Evolutionary conservation across 2,888 invertebrate genomes (phyloP), one percentile per base, ranked within the genome.

Genomic region (Steinernema scapterisci): DNA sequence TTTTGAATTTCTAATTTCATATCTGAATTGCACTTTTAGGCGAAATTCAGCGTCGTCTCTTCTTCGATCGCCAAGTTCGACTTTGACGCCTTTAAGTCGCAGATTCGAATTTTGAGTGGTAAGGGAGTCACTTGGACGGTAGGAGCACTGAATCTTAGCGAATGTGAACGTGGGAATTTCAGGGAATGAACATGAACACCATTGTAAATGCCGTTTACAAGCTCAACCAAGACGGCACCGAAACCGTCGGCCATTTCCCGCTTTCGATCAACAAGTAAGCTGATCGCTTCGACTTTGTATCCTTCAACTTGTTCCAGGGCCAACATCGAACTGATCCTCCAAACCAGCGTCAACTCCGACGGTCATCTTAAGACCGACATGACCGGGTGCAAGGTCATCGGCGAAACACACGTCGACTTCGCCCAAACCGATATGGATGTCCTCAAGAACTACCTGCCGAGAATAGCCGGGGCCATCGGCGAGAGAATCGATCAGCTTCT

Each of bases 351-450:
- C n/a, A 86, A 86, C 75, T 72, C 80, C 6, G 86, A 86, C 74
- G 86, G 86, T 0, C 86, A 86, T 75, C 77, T 86, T 71, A 86
- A 86, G 76, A 86, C 86, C 0, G 86, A 86, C 70, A 71, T 84
- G 23, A 79, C 81, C 72, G 82, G 82, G 13, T 83, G 83, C 76
- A 82, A 83, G 76, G 83, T 79, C 13, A 25, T 81, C 51, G 72
- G 73, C 46, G 78, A 82, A 63, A 75, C 86, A 9, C 80, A 80
- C 51, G 76, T 85, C 2, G 83, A 81, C n/a, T 85, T 85, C 75
- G 74, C 81, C 21, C 79, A 78, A 31, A 71, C 78, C 16, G 85
- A 85, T 52, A 79, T 81, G 0, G 81, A 83, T 3, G 78, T 83
- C 13, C 73, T 85, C 0, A 80, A 81, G 48, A 85, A 83, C 75